These are phyloP conservation scores for Colossoma macropomum DNA, from an alignment of 2,113 vertebrate species.

Conservation along the genomic window DNA sequence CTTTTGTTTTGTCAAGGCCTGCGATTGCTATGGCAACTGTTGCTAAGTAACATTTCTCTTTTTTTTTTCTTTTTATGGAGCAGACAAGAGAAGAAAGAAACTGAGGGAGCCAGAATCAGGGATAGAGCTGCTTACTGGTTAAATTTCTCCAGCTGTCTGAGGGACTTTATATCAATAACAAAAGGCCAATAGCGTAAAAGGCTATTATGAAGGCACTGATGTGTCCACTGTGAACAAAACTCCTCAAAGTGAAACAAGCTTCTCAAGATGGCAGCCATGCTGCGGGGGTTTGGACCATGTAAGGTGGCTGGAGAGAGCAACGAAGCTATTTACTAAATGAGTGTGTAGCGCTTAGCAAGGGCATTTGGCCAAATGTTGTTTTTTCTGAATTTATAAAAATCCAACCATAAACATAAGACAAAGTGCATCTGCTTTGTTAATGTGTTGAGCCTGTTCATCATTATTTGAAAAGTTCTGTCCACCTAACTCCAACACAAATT, in stretches of 20 bases:
- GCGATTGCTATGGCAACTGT: constrained; percentile 51
- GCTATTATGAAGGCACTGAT: not conserved
- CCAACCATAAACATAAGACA: no score
- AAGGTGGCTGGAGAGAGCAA: no score
- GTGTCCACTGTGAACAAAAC: not conserved
- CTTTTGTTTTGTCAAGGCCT: constrained; percentile 47
- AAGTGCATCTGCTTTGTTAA: not conserved
- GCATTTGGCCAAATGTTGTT: not conserved
- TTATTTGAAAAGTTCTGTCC: no score
- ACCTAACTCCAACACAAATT: no score
- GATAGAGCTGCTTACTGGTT: not conserved
- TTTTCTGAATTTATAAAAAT: not conserved
- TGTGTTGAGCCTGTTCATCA: not conserved
- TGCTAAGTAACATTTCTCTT: constrained; percentile 51
- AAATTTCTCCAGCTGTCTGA: not conserved
- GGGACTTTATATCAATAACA: not conserved
- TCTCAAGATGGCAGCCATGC: not conserved
- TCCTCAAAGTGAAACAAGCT: not conserved
- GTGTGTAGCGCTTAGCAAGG: not conserved
- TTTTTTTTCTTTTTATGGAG: constrained; percentile 1
- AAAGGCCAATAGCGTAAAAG: no score
- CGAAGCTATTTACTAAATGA: not conserved
- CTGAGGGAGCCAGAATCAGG: not conserved
- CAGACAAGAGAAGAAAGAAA: not conserved
- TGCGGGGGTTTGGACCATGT: not conserved